Evolutionary conservation across 2,888 invertebrate genomes (phyloP).

Genomic region (Clivina fossor): DNA sequence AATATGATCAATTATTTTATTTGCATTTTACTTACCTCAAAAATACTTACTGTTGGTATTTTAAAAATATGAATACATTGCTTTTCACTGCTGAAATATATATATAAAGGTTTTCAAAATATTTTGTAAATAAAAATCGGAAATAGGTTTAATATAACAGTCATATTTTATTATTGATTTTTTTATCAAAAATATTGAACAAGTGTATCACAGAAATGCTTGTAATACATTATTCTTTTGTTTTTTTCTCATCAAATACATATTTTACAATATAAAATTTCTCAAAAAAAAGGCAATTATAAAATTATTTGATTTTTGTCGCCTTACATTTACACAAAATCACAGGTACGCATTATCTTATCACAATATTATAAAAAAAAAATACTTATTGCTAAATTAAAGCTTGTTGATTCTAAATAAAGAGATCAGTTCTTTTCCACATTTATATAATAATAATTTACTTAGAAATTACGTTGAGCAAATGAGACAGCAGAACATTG

Average conservation of each 20-base stretch:
- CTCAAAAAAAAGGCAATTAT: slow-evolving; percentile 28
- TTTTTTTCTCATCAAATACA: too few relatives aligned
- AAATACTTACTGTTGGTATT: background rate
- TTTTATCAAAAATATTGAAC: slow-evolving; percentile 42
- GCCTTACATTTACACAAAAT: slow-evolving; percentile 35
- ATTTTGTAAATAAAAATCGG: slow-evolving; percentile 8
- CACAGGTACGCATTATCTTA: slow-evolving; percentile 36
- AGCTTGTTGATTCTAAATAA: slow-evolving; percentile 34
- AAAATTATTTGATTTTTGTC: slow-evolving; percentile 25
- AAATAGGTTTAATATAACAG: slow-evolving; percentile 28
- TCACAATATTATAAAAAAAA: slow-evolving; percentile 30
- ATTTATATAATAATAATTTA: slow-evolving; percentile 13
- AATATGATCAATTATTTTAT: slow-evolving; percentile 6
- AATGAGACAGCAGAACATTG: too few relatives aligned
- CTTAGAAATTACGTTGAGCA: slow-evolving; percentile 17
- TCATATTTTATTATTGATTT: slow-evolving; percentile 29
- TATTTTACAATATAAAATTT: slow-evolving; percentile 27
- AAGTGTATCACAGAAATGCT: slow-evolving; percentile 52
- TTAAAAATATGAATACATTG: background rate
- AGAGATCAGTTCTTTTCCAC: slow-evolving; percentile 33
- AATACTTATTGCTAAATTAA: slow-evolving; percentile 36
- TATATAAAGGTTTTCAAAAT: background rate
- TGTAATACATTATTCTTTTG: slow-evolving; percentile 49
- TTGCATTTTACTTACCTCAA: background rate
- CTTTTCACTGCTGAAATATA: background rate